Evolutionary conservation across 37 sponge, comb jelly and placozoan species (phyloP), one percentile per base, ranked within the genome.

Genomic region (Halisarca cf. caerulea): DNA sequence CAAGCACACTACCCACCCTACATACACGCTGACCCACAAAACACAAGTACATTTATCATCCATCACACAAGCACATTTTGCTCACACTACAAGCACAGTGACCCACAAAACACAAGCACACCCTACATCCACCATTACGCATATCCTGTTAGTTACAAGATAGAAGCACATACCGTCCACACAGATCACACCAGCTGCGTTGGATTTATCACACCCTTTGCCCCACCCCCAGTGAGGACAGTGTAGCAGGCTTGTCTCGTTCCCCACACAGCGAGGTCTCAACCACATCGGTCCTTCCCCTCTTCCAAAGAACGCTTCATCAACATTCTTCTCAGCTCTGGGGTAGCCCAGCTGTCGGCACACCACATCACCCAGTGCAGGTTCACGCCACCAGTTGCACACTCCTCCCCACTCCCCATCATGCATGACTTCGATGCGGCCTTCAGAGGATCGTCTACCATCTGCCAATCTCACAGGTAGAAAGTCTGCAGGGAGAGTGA

Each of bases 151-250:
- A n/a, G n/a, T n/a, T n/a, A n/a, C n/a, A n/a, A n/a, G n/a, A n/a
- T 47, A 11, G 51, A 6, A 47, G 11, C 51, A 68, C 69, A 32
- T 27, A 68, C 69, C 69, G 30, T 68, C 69, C n/a, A 68, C 30
- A 34, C 69, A 68, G 69, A 68, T 27, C 35, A 68, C 69, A 3
- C 69, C 69, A 3, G 69, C 32, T 18, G n/a, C 69, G 30, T 68
- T 28, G n/a, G 69, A 68, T 32, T 68, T 27, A 34, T 68, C 69
- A 34, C 69, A 68, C 35, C 35, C 11, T 27, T 4, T 68, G 30
- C 69, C 69, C 69, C 69, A 68, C 32, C 69, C 69, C 32, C 35
- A 34, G 69, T 68, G 69, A 17, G 30, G 35, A 4, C 69, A 68
- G 35, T 68, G 69, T 17, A 68, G 69, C 2, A 68, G 69, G 17